A percentile compares a stretch with the other conserved stretches of the same genome.
These are phyloP conservation scores for Novumbra hubbsi DNA, from an alignment of 2,797 vertebrate species.

Conservation along the genomic window DNA sequence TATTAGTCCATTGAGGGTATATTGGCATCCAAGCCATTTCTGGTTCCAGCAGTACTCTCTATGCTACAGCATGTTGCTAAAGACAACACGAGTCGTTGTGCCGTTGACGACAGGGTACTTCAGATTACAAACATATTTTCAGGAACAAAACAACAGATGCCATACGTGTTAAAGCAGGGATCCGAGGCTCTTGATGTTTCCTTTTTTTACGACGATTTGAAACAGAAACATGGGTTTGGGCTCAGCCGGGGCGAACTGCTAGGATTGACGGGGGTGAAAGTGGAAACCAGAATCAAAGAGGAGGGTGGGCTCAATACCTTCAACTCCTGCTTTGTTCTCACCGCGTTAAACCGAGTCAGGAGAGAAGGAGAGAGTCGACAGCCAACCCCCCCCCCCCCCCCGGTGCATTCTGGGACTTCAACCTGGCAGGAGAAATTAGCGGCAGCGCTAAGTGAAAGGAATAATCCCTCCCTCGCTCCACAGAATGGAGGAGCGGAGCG, in stretches of 20 bases:
- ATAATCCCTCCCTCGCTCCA: slow-evolving; percentile 64
- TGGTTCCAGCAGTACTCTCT: neutral
- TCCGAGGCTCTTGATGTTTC: neutral
- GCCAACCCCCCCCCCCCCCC: slow-evolving; percentile 62
- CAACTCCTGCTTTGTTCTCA: slow-evolving; percentile 50
- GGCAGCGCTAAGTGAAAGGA: slow-evolving; percentile 57
- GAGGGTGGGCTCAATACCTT: slow-evolving; percentile 9
- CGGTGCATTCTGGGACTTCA: slow-evolving; percentile 71
- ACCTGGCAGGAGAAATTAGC: slow-evolving; percentile 71
- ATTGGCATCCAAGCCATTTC: neutral
- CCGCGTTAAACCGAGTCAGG: slow-evolving; percentile 21
- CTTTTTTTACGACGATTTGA: neutral
- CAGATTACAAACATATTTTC: neutral
- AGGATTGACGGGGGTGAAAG: slow-evolving; percentile 42
- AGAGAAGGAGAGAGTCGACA: slow-evolving; percentile 27
- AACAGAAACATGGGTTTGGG: neutral
- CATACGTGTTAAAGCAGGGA: neutral
- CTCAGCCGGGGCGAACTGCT: neutral
- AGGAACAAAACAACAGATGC: slow-evolving; percentile 7
- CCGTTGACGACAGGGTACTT: neutral
- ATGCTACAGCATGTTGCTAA: neutral
- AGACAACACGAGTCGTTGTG: neutral
- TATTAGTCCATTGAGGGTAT: neutral
- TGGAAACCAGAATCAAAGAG: slow-evolving; percentile 61
- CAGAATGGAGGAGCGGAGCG: slow-evolving; percentile 3